Base-by-base conservation (phyloP, 30 jellyfish, hydroid and myxozoan species). In the Mastigias papua region DNA sequence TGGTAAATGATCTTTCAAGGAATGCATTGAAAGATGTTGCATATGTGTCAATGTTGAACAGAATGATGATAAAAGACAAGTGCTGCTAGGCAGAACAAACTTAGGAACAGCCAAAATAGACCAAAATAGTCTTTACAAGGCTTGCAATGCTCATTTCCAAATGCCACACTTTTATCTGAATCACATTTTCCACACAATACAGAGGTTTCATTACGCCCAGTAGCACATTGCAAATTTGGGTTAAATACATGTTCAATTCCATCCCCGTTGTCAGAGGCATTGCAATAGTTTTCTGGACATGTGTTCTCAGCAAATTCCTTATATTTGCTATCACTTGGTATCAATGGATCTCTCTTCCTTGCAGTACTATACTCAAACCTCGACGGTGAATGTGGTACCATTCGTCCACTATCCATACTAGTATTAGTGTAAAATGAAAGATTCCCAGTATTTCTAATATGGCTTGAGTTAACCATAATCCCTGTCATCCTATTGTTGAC, bases 321-420 rank as follows among this genome's bases (percentile, higher is more conserved):
- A 27, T 50, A 77, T 1, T 0, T 13, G 22, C 83, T 63, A 15
- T 13, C 37, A 17, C 35, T 30, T 77, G 65, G 32, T 62, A 42
- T 23, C 23, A 67, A 5, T 31, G 93, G 92, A 34, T 80, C 80
- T 21, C 67, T 92, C 68, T 93, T 79, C 21, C 35, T 60, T 31
- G 98, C 98, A 29, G 79, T 22, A 67, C 86, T 92, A 77, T 70
- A 21, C 29, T 74, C 77, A 70, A 92, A 92, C 21, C 58, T 32
- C 75, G 86, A 29, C 16, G 37, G 26, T 7, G 82, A 32, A 1
- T 80, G 48, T 76, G 88, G 81, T 17, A 69, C 50, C 70, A 91
- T 22, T 2, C 96, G 92, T 8, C 98, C 98, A 26, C 98, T 96
- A 48, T 91, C 69, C 66, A 84, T 34, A 27, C 98, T 96, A 25